Conservation (phyloP, 2,113 vertebrate genomes). For the Heterochromis multidens region DNA sequence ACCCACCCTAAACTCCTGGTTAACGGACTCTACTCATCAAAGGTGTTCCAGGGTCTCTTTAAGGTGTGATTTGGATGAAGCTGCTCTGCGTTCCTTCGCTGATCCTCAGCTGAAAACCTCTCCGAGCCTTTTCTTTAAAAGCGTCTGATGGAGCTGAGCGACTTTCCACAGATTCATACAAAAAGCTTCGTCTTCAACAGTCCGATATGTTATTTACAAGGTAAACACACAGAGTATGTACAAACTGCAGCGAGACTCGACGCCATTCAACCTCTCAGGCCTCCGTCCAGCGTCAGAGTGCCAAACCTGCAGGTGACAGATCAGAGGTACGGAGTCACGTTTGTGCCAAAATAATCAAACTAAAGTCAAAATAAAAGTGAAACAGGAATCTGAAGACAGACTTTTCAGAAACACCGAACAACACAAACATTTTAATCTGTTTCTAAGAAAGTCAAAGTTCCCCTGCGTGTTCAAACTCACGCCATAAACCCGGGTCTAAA, state of each 20-base stretch:
- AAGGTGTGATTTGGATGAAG: background rate
- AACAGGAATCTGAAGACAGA: background rate
- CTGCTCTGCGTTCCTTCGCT: background rate
- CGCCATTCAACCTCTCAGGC: conserved; percentile 61
- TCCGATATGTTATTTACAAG: conserved; percentile 1
- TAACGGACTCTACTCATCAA: background rate
- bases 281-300: conserved; percentile 76
- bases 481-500: background rate
- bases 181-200: background rate
- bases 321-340: background rate
- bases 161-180: background rate
- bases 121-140: background rate
- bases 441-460: background rate
- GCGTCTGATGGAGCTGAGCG: background rate
- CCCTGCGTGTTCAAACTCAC: background rate
- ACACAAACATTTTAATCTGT: background rate
- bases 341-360: background rate
- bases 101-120: background rate
- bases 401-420: background rate
- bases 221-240: background rate
- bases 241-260: background rate
- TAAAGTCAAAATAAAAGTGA: background rate
- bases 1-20: background rate
- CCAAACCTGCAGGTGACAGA: conserved; percentile 65
- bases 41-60: background rate